Base-by-base conservation (phyloP, 2,113 vertebrate genomes). In the Chloebia gouldiae region DNA sequence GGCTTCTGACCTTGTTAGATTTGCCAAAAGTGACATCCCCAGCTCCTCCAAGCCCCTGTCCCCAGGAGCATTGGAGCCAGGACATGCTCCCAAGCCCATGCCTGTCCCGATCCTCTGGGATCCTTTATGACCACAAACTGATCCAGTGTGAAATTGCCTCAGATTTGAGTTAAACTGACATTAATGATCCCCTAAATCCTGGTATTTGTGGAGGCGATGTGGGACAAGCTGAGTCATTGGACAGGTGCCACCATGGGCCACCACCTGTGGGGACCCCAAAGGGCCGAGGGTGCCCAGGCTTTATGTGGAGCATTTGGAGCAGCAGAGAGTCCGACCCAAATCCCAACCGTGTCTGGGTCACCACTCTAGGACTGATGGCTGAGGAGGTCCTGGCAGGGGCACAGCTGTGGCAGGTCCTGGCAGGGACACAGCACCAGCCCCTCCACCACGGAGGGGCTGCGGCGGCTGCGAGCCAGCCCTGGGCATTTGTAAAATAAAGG, bases 401-500 rank as follows among this genome's bases (percentile, higher is more conserved):
- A 57, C 56, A 57, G 54, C 21, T 23, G 33, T n/a, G 0, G 19
- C 16, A 37, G 57, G 69, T 68, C 68, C 1, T 1, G 87, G 73
- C 35, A 64, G 0, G 3, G 3, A 15, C 9, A 7, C 19, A 44
- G 54, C 78, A 30, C 45, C 57, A 28, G 4, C 13, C 8, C 54
- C 64, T 77, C 60, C 47, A n/a, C 75, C 64, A 73, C 0, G 0
- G 39, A 61, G 73, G 47, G 64, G 69, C 79, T 21, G 9, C 0
- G 1, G 63, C 2, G 9, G 81, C 81, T 94, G 66, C 7, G 45
- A 91, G 90, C 76, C 93, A 91, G 94, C 94, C 94, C 65, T 70
- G 88, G 93, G 94, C 95, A 33, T 72, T 95, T 95, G 93, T 95
- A 95, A 95, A 97, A 94, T 95, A 95, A 96, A 96, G 92, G 88